These are phyloP conservation scores for Drosophila tripunctata DNA, from an alignment of 2,888 invertebrate genomes.

Conservation along the genomic window DNA sequence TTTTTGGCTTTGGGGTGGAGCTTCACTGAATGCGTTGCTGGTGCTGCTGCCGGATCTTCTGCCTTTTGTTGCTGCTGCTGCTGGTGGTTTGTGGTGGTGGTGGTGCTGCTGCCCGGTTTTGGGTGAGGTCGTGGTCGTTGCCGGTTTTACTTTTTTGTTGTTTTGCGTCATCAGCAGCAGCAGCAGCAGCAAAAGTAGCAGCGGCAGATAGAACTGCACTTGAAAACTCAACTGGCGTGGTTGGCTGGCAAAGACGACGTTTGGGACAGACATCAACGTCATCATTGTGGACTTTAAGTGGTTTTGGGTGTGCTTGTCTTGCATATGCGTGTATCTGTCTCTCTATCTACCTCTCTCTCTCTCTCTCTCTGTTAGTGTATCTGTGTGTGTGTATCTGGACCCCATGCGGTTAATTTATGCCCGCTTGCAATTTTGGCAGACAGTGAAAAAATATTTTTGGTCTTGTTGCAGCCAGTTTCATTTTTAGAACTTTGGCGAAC, in stretches of 20 bases:
- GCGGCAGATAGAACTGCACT: constrained; percentile 63
- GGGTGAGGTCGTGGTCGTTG: constrained; percentile 76
- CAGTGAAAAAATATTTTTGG: constrained; percentile 55
- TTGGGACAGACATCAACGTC: constrained; percentile 71
- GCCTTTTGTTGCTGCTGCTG: constrained; percentile 55
- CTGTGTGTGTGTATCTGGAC: constrained; percentile 65
- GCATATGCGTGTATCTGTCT: constrained; percentile 50
- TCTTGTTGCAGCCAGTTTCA: constrained; percentile 69
- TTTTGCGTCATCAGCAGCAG: constrained; percentile 70
- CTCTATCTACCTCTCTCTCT: constrained; percentile 28
- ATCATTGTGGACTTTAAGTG: constrained; percentile 78
- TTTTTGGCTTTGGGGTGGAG: constrained; percentile 79
- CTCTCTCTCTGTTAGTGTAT: constrained; percentile 31
- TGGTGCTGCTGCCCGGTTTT: constrained; percentile 52
- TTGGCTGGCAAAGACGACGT: constrained; percentile 34
- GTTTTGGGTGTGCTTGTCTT: constrained; percentile 75
- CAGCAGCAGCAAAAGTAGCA: background rate
- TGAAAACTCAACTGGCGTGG: constrained; percentile 79
- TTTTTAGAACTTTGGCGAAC: constrained; percentile 77
- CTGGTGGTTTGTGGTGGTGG: constrained; percentile 21
- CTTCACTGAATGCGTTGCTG: constrained; percentile 61
- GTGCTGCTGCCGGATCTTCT: constrained; percentile 46
- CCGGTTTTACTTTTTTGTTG: constrained; percentile 68
- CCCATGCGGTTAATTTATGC: constrained; percentile 78
- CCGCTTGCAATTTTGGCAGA: constrained; percentile 78